These are phyloP conservation scores for Bufo bufo DNA, from an alignment of 2,113 vertebrate genomes.

Conservation along the genomic window DNA sequence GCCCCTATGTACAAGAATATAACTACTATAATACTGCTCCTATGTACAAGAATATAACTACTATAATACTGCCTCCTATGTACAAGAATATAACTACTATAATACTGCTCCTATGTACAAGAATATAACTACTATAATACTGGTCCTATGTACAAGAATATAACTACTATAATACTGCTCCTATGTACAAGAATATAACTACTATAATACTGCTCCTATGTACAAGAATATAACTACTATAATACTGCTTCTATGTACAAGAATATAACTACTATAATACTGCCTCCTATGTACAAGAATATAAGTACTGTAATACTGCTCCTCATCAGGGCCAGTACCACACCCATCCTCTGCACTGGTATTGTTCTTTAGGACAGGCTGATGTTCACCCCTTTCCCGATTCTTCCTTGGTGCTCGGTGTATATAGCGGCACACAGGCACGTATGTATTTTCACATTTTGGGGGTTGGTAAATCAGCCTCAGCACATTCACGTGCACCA, in stretches of 20 bases:
- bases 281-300: neutral
- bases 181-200: neutral
- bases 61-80: too few species aligned
- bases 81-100: too few species aligned
- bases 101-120: neutral
- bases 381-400: too few species aligned
- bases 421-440: too few species aligned
- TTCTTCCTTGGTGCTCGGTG: too few species aligned
- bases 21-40: too few species aligned
- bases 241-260: neutral
- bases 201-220: neutral
- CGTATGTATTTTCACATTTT: too few species aligned
- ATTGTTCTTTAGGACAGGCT: neutral
- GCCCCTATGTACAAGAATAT: neutral
- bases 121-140: conserved; percentile 6
- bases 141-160: neutral
- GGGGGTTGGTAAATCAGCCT: neutral
- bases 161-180: conserved; percentile 1
- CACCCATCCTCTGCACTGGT: neutral
- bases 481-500: neutral
- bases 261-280: conserved; percentile 3
- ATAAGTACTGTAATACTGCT: neutral
- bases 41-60: too few species aligned
- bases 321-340: too few species aligned
- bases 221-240: conserved; percentile 6